Percentiles rank a stretch among this genome's conserved stretches.
Evolutionary conservation across 2,113 vertebrate genomes (phyloP).

Genomic region (Ciconia maguari): DNA sequence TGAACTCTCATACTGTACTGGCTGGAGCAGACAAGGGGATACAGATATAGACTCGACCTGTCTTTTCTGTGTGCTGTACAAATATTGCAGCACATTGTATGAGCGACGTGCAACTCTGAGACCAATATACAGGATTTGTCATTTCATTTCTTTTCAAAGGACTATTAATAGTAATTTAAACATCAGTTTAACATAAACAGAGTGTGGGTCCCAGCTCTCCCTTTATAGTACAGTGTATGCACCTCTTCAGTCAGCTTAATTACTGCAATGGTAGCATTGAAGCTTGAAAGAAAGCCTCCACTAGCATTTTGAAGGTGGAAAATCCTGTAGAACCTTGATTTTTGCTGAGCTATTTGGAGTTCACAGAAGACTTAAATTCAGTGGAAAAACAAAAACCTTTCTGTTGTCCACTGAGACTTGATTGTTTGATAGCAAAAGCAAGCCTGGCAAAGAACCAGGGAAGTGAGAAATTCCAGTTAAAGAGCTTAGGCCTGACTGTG

Average conservation of each 20-base stretch:
- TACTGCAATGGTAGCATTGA: not conserved
- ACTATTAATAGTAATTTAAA: slow-evolving; percentile 37
- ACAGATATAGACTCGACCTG: not conserved
- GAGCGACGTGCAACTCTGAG: not conserved
- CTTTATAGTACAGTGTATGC: not conserved
- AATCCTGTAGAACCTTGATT: not conserved
- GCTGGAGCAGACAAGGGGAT: not conserved
- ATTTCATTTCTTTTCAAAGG: slow-evolving; percentile 3
- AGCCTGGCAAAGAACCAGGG: not conserved
- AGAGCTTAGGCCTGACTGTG: not conserved
- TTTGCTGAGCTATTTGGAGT: not conserved
- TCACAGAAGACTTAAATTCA: not conserved
- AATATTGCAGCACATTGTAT: not conserved
- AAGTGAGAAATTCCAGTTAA: not conserved
- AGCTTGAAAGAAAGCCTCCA: not conserved
- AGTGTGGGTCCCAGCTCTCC: not conserved
- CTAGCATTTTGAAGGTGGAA: not conserved
- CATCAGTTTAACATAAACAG: not conserved
- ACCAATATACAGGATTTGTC: not conserved
- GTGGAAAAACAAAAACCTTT: not conserved
- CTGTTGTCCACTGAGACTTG: not conserved
- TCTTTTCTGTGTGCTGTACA: not conserved
- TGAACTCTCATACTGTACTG: not conserved
- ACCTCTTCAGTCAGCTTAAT: not conserved
- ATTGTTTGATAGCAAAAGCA: not conserved